phyloP scores from a whole-genome alignment of 2,797 vertebrate genomes.

The Schizothorax lantsangensis region DNA sequence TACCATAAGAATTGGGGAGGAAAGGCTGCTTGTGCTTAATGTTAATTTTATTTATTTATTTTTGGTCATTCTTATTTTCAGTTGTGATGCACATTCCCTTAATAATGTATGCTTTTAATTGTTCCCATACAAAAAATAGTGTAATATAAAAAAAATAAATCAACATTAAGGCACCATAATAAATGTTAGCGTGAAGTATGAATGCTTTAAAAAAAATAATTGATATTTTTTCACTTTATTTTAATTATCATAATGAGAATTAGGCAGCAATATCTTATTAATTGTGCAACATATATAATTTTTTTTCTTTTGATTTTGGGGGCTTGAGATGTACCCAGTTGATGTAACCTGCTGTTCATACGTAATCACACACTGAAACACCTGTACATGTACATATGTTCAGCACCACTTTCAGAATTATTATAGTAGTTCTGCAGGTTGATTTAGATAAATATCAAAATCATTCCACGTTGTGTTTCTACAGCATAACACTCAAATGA shows the following conservation, averaged over 20 bases:
- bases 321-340: background rate
- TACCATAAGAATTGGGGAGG: background rate
- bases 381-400: background rate
- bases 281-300: background rate
- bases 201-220: background rate
- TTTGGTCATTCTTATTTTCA: background rate
- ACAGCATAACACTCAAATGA: conserved; percentile 19
- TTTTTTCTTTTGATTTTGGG: background rate
- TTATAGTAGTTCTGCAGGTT: background rate
- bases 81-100: background rate
- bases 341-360: conserved; percentile 10
- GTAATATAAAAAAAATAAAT: background rate
- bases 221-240: background rate
- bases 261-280: background rate
- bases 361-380: background rate
- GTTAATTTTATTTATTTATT: background rate
- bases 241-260: background rate
- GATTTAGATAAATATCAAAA: background rate
- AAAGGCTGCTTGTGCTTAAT: background rate
- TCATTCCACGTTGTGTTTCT: conserved; percentile 42
- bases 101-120: background rate
- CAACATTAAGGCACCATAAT: background rate
- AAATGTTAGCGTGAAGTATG: background rate
- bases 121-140: background rate
- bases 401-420: background rate